Evolutionary conservation across 64 coral and sea anemone species (phyloP).

Genomic region (Porites lutea): DNA sequence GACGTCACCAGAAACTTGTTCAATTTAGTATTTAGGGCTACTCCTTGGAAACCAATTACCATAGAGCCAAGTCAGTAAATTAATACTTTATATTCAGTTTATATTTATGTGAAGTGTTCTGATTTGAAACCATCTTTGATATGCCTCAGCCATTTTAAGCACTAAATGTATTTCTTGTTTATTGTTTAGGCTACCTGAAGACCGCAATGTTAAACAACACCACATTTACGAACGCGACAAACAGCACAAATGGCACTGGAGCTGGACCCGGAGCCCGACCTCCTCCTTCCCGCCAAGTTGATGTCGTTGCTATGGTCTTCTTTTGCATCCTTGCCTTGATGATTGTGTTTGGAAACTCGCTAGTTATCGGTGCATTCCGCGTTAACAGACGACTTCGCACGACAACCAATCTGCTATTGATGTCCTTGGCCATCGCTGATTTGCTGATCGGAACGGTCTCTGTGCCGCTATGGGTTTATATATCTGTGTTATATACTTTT

Average conservation of each 20-base stretch:
- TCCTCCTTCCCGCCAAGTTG: not conserved
- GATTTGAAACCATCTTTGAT: no score
- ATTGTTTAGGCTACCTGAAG: not conserved
- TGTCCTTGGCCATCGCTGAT: slow-evolving; percentile 86
- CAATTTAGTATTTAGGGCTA: no score
- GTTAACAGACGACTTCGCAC: slow-evolving; percentile 78
- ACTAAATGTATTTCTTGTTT: no score
- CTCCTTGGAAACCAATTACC: no score
- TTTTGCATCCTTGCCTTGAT: slow-evolving; percentile 57
- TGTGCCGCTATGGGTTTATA: slow-evolving; percentile 66
- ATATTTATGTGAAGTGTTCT: no score
- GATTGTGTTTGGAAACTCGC: slow-evolving; percentile 76
- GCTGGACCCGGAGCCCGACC: not conserved
- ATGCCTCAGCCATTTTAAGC: no score
- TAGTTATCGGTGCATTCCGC: slow-evolving; percentile 74
- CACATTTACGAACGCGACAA: not conserved
- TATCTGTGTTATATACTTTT: not conserved
- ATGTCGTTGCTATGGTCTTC: slow-evolving; percentile 12
- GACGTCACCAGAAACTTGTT: no score
- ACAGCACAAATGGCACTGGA: not conserved
- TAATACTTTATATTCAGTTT: not conserved
- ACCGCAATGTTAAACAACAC: not conserved
- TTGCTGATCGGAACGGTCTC: slow-evolving; percentile 73
- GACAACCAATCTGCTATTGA: slow-evolving; percentile 80
- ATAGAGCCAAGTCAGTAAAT: no score